Conservation (phyloP, 2,888 invertebrate species). For the Leptarthrus brevirostris region DNA sequence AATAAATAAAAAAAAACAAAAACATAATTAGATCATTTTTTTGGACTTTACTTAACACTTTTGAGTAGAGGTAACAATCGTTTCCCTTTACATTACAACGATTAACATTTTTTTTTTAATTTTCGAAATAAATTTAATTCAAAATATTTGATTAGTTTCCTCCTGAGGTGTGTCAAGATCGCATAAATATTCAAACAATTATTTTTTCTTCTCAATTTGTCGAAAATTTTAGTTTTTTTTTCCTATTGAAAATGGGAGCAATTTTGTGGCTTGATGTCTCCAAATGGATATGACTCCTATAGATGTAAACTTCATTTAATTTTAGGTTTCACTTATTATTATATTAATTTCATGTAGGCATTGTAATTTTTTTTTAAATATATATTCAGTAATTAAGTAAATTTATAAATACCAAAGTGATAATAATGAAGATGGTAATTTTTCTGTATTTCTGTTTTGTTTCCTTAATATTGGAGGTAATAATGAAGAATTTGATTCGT, state of each 20-base stretch:
- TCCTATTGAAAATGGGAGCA: slow-evolving; percentile 27
- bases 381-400: no score
- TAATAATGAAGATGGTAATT: no score
- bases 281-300: slow-evolving; percentile 37
- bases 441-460: no score
- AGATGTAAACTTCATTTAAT: background rate
- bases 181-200: background rate
- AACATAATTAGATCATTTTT: slow-evolving; percentile 16
- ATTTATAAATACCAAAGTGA: no score
- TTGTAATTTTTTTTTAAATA: no score
- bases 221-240: slow-evolving; percentile 14
- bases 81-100: background rate
- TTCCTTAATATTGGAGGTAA: no score
- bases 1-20: slow-evolving; percentile 18
- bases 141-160: background rate
- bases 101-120: no score
- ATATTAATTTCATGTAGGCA: no score
- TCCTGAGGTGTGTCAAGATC: slow-evolving; percentile 27
- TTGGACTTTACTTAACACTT: slow-evolving; percentile 20
- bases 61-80: background rate
- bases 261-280: slow-evolving; percentile 33
- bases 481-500: no score
- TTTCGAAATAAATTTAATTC: no score
- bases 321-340: background rate
- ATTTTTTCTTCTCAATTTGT: background rate